A percentile compares a stretch with the other conserved stretches of the same genome.
Evolutionary conservation across 2,113 vertebrate genomes (phyloP).

Genomic region (Natator depressus): DNA sequence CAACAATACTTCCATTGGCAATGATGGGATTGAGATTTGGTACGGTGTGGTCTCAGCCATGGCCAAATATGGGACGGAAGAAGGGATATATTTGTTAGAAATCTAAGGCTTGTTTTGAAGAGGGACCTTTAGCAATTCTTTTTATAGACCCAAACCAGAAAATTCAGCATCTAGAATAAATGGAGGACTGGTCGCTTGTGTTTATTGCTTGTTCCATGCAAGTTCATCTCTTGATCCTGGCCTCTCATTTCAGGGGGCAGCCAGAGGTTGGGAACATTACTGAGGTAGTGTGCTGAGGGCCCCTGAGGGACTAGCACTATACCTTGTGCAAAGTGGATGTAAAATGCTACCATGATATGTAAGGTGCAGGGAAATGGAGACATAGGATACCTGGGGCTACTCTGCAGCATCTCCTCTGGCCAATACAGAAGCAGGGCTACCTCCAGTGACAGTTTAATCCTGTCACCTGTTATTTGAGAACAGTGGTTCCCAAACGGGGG

Average conservation of each 20-base stretch:
- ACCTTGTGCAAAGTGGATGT: not conserved
- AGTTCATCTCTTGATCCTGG: conserved; percentile 41
- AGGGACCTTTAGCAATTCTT: not conserved
- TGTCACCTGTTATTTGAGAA: conserved; percentile 15
- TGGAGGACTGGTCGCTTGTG: not conserved
- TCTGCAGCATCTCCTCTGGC: conserved; percentile 11
- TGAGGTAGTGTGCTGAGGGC: not conserved
- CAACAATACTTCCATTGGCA: not conserved
- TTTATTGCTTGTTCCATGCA: conserved; percentile 28
- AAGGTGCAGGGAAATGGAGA: not conserved
- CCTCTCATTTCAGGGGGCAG: conserved; percentile 48
- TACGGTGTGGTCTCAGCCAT: not conserved
- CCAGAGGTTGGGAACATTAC: conserved; percentile 35
- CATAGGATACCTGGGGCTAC: not conserved
- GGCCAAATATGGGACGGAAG: not conserved
- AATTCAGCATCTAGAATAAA: conserved; percentile 33
- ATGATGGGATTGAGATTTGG: not conserved
- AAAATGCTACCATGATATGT: conserved; percentile 14
- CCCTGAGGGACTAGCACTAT: not conserved
- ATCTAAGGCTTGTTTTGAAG: not conserved
- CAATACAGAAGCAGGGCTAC: not conserved
- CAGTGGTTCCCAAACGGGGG: too few species aligned
- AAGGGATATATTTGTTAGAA: not conserved
- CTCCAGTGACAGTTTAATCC: not conserved
- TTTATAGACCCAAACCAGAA: not conserved